A percentile compares a stretch with the other conserved stretches of the same genome.
phyloP scores from a whole-genome alignment of 2,113 vertebrate species.

The Hoplias malabaricus region DNA sequence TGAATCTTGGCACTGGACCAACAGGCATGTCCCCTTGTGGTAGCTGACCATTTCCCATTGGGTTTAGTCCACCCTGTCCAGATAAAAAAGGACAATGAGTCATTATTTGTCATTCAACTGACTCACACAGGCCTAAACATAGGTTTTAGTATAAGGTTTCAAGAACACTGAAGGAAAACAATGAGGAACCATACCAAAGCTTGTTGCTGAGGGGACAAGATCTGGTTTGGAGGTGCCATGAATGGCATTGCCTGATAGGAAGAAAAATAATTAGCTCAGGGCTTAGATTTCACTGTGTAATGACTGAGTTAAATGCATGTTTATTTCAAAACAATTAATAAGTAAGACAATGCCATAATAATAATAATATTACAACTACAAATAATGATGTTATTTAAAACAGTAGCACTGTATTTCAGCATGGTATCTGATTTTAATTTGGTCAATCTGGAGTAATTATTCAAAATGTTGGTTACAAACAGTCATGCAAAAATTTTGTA shows the following conservation, averaged over 20 bases:
- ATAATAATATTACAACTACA: no score
- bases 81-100: background rate
- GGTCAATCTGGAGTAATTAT: no score
- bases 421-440: no score
- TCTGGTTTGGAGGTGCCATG: conserved; percentile 16
- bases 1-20: conserved; percentile 31
- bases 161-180: background rate
- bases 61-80: conserved; percentile 6
- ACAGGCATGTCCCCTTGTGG: conserved; percentile 16
- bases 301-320: no score
- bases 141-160: background rate
- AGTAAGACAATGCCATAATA: no score
- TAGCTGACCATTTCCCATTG: conserved; percentile 19
- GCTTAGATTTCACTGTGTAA: no score
- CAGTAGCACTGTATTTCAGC: no score
- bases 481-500: no score
- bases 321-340: no score
- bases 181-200: conserved; percentile 2
- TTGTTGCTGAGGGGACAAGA: conserved; percentile 34
- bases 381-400: no score
- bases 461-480: no score
- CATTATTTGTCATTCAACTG: no score
- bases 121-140: background rate
- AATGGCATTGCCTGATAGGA: conserved; percentile 29
- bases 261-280: background rate